Percentiles rank a stretch among this genome's conserved stretches.
Evolutionary conservation across 2,113 vertebrate genomes (phyloP).

Genomic region (Erpornis zantholeuca): DNA sequence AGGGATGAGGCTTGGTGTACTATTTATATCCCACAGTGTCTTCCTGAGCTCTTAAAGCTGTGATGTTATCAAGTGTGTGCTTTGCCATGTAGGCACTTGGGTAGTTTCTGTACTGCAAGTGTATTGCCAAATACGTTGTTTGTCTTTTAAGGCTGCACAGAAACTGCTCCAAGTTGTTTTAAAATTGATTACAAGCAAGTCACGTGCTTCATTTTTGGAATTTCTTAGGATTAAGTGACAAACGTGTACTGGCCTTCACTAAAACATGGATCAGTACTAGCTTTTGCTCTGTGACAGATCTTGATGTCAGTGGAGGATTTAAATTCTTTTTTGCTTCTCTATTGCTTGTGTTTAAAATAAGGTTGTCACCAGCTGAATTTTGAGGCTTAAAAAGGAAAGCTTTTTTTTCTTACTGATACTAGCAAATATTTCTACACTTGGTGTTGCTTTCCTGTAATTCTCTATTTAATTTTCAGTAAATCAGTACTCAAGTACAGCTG

Average conservation of each 20-base stretch:
- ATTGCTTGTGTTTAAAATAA: neutral
- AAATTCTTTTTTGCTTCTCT: neutral
- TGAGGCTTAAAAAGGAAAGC: neutral
- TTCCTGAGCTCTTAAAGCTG: neutral
- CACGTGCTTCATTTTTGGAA: neutral
- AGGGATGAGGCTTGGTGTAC: neutral
- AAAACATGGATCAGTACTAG: neutral
- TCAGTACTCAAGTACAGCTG: neutral
- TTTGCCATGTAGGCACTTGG: neutral
- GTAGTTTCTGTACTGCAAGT: neutral
- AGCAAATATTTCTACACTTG: neutral
- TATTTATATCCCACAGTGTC: neutral
- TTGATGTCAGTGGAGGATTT: neutral
- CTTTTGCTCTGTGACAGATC: neutral
- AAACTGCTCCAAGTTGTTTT: neutral
- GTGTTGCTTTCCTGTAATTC: neutral
- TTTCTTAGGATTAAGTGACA: conserved; percentile 13
- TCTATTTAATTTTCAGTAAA: neutral
- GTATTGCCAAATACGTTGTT: neutral
- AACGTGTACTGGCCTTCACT: neutral
- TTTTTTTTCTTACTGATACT: neutral
- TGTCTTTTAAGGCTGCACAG: neutral
- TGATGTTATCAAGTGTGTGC: neutral
- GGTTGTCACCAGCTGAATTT: neutral
- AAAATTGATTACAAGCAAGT: neutral